Evolutionary conservation across 2,113 vertebrate genomes (phyloP).

Genomic region (Typhlomys cinereus): DNA sequence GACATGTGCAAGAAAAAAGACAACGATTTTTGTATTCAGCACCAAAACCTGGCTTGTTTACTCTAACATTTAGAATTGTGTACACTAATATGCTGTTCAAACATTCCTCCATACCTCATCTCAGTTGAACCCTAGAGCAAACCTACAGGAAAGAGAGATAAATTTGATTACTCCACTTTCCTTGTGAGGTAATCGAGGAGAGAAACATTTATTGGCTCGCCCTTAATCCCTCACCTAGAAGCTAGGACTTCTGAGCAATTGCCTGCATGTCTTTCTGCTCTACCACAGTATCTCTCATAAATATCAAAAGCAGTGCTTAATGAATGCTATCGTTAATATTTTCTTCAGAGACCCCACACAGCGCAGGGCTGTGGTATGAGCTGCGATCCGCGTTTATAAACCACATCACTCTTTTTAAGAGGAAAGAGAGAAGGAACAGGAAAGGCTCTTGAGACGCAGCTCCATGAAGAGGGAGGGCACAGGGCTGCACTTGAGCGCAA

Average conservation of each 20-base stretch:
- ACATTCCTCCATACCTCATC: neutral
- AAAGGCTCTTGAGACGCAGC: neutral
- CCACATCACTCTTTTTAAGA: neutral
- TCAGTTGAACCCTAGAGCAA: neutral
- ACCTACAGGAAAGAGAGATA: neutral
- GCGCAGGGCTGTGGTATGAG: neutral
- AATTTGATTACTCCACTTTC: neutral
- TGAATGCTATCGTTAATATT: neutral
- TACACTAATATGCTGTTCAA: neutral
- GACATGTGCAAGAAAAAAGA: neutral
- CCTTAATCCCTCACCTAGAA: neutral
- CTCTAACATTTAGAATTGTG: neutral
- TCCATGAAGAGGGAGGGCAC: neutral
- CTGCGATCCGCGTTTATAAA: neutral
- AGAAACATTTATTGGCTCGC: neutral
- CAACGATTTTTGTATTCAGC: neutral
- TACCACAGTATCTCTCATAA: neutral
- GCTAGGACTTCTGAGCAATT: neutral
- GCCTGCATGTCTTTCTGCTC: neutral
- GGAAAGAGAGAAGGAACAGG: neutral
- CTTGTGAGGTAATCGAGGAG: neutral
- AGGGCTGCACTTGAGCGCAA: neutral
- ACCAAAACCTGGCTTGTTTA: neutral
- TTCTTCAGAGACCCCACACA: neutral
- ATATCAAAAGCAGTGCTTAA: neutral